A percentile compares a stretch with the other conserved stretches of the same genome.
phyloP scores from a whole-genome alignment of 1,140 invertebrate genomes.

The Akabosia matsudoensis region DNA sequence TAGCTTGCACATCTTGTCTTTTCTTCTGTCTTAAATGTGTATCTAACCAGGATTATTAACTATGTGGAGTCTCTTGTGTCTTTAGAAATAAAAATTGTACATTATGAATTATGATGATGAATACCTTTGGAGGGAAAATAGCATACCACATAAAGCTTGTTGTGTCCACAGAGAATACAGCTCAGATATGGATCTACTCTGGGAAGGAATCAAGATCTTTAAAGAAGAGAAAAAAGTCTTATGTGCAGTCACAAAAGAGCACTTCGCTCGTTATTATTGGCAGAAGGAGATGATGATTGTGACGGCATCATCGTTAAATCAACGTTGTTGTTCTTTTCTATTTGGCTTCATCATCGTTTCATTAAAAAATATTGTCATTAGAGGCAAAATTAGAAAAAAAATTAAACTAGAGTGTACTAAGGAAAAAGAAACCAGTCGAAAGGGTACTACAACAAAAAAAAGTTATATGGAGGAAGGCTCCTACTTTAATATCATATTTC shows the following conservation, averaged over 20 bases:
- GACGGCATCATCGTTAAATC: conserved; percentile 7
- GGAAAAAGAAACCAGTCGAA: not conserved
- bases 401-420: too few species aligned
- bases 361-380: not conserved
- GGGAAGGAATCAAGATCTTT: conserved; percentile 2
- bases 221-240: not conserved
- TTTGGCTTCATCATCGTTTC: not conserved
- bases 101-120: conserved; percentile 9
- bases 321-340: not conserved
- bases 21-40: conserved; percentile 24
- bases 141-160: not conserved
- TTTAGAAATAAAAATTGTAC: conserved; percentile 1
- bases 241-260: conserved; percentile 5
- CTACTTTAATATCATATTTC: not conserved
- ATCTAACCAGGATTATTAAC: too few species aligned
- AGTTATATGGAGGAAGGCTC: too few species aligned
- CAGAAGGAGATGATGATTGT: not conserved
- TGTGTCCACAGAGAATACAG: not conserved
- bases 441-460: too few species aligned
- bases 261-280: conserved; percentile 22
- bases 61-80: conserved; percentile 1
- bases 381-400: not conserved
- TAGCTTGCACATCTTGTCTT: conserved; percentile 14
- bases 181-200: conserved; percentile 22
- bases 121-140: not conserved